These are phyloP conservation scores for Lochmaea capreae DNA, from an alignment of 2,888 invertebrate species.

Conservation along the genomic window DNA sequence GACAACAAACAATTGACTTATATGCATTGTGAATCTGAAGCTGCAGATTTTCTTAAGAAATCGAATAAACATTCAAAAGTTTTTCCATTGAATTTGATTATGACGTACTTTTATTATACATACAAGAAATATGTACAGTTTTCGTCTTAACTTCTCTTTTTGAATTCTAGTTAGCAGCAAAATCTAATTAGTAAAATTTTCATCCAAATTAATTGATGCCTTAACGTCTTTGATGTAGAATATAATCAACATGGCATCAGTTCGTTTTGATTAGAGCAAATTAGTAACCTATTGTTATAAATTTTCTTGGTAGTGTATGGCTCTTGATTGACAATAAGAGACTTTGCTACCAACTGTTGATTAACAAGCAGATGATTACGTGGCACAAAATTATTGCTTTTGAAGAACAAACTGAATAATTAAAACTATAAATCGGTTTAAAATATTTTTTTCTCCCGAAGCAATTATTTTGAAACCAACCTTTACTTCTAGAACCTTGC, in stretches of 20 bases:
- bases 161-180: neutral
- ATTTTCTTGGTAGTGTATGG: neutral
- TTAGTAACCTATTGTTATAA: constrained; percentile 25
- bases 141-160: neutral
- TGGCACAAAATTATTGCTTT: no score
- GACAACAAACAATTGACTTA: no score
- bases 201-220: neutral
- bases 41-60: neutral
- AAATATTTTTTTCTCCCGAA: no score
- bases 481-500: no score
- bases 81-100: neutral
- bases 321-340: neutral
- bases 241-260: neutral
- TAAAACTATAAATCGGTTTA: no score
- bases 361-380: neutral
- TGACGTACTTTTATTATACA: neutral
- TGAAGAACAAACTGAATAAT: no score
- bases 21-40: no score
- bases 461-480: no score
- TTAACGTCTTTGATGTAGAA: neutral
- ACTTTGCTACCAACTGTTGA: constrained; percentile 4
- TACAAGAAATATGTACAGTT: neutral
- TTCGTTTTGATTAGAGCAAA: neutral
- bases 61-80: neutral
- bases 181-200: neutral